phyloP scores from a whole-genome alignment of 2,113 vertebrate species.

The Prunella himalayana region DNA sequence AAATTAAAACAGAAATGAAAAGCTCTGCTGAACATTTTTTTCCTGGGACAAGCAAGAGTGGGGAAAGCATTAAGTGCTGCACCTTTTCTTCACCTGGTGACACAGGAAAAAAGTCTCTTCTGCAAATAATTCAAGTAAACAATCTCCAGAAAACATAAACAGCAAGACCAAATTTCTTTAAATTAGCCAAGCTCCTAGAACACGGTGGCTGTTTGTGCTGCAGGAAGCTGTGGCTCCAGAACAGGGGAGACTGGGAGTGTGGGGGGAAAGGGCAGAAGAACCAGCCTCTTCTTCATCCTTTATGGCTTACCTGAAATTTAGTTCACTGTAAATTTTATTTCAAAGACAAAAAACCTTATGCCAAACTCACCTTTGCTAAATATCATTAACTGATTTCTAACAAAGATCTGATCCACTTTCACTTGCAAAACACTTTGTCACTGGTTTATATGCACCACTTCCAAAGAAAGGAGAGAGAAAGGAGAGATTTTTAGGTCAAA shows the following conservation, averaged over 20 bases:
- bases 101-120: neutral
- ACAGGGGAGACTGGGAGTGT: neutral
- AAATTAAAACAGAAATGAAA: neutral
- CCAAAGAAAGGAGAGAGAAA: constrained; percentile 27
- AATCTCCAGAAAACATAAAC: constrained; percentile 28
- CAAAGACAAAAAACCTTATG: neutral
- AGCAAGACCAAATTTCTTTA: neutral
- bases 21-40: neutral
- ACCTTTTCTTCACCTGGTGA: neutral
- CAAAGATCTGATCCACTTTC: neutral
- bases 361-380: neutral
- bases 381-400: neutral
- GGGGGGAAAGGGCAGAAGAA: neutral
- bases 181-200: constrained; percentile 11
- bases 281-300: neutral
- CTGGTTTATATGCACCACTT: neutral
- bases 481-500: constrained; percentile 58
- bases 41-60: neutral
- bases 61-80: neutral
- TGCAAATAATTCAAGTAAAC: constrained; percentile 47
- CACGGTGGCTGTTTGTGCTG: neutral
- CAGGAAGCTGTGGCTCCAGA: neutral
- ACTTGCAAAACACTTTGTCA: neutral
- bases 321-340: neutral
- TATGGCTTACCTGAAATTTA: neutral